phyloP scores from a whole-genome alignment of 2,797 vertebrate species.

The Momotus momota region DNA sequence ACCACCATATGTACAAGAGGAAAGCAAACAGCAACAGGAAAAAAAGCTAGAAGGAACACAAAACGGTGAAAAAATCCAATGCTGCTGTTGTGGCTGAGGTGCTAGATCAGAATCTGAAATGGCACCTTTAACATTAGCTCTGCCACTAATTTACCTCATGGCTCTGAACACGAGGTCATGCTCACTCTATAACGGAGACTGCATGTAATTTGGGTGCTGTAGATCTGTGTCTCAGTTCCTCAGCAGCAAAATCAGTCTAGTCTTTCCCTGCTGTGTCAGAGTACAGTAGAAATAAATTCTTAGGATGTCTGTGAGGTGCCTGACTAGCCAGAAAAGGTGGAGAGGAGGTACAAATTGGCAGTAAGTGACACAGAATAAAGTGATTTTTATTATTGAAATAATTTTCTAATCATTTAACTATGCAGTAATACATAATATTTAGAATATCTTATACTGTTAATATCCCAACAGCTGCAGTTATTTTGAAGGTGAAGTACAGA shows the following conservation, averaged over 20 bases:
- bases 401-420: not conserved
- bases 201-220: not conserved
- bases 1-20: not conserved
- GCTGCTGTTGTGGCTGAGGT: not conserved
- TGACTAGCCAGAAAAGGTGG: not conserved
- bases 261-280: not conserved
- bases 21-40: not conserved
- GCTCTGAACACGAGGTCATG: not conserved
- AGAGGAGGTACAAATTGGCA: not conserved
- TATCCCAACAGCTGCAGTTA: not conserved
- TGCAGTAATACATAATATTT: not conserved
- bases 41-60: not conserved
- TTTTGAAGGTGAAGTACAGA: not conserved
- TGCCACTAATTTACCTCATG: not conserved
- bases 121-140: not conserved
- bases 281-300: not conserved
- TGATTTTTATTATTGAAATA: not conserved
- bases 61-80: not conserved
- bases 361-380: not conserved
- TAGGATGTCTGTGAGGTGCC: not conserved
- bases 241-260: not conserved
- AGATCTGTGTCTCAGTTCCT: not conserved
- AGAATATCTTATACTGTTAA: not conserved
- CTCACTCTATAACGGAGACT: not conserved
- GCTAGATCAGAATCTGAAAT: not conserved